Percentiles rank a stretch among this genome's conserved stretches.
phyloP scores from a whole-genome alignment of 2,888 invertebrate species.

The Elaeidobius kamerunicus region DNA sequence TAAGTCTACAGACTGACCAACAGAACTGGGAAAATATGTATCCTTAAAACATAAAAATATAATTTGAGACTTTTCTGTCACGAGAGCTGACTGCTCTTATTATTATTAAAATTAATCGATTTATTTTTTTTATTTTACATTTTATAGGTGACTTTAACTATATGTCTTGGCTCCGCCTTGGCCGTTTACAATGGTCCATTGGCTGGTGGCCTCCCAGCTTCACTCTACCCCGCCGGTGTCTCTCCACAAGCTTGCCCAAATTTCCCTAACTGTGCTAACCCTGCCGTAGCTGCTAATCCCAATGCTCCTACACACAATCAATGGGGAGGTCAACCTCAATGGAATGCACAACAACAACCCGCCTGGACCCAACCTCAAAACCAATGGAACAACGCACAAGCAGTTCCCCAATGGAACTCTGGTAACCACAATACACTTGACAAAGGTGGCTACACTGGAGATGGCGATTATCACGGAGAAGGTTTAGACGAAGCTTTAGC shows the following conservation, averaged over 20 bases:
- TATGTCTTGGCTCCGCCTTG: slow-evolving; percentile 44
- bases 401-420: slow-evolving; percentile 37
- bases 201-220: slow-evolving; percentile 48
- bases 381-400: slow-evolving; percentile 27
- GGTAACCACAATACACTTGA: slow-evolving; percentile 40
- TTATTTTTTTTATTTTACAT: no score
- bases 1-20: no score
- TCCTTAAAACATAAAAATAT: no score
- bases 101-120: no score
- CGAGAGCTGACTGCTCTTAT: background rate
- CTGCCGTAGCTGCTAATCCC: slow-evolving; percentile 47
- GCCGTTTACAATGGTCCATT: slow-evolving; percentile 48
- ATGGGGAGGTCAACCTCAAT: slow-evolving; percentile 30
- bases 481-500: slow-evolving; percentile 49
- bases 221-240: slow-evolving; percentile 48
- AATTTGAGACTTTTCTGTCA: no score
- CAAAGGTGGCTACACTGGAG: slow-evolving; percentile 43
- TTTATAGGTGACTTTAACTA: slow-evolving; percentile 39
- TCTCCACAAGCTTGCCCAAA: slow-evolving; percentile 50
- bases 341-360: slow-evolving; percentile 31
- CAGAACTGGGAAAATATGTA: background rate
- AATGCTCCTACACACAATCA: slow-evolving; percentile 38
- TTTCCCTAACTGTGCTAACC: slow-evolving; percentile 48
- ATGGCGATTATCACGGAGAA: slow-evolving; percentile 49
- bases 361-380: slow-evolving; percentile 23